Evolutionary conservation across 2,113 vertebrate species (phyloP).

Genomic region (Cryptoleucopteryx plumbea): DNA sequence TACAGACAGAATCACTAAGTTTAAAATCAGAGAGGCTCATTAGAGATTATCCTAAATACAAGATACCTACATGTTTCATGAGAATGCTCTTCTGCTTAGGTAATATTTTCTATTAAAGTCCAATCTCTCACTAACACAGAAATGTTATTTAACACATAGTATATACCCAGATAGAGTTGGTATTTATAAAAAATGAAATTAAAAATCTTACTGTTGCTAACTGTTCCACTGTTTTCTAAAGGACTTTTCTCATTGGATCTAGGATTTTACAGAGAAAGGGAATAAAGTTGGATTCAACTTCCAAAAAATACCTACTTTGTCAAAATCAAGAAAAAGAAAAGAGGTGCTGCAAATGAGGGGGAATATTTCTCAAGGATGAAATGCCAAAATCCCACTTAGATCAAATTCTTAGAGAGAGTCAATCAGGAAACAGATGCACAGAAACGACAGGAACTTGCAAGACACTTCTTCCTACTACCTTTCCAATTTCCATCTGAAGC

Average conservation of each 20-base stretch:
- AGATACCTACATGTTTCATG: not conserved
- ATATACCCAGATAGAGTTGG: not conserved
- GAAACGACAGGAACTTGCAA: not conserved
- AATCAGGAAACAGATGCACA: not conserved
- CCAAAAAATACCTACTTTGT: not conserved
- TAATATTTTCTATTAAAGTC: not conserved
- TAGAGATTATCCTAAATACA: not conserved
- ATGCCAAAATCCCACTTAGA: not conserved
- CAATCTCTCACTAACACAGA: not conserved
- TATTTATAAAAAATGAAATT: not conserved
- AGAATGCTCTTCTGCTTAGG: not conserved
- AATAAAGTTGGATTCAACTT: not conserved
- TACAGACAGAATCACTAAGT: not conserved
- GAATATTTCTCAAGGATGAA: not conserved
- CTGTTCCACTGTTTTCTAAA: not conserved
- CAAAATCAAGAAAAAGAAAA: not conserved
- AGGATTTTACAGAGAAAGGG: not conserved
- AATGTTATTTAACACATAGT: not conserved
- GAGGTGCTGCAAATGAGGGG: not conserved
- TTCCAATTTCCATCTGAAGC: not conserved
- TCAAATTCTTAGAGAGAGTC: not conserved
- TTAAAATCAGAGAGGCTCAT: not conserved
- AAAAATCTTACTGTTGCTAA: not conserved
- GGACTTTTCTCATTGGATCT: not conserved
- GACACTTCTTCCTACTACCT: not conserved